phyloP scores from a whole-genome alignment of 2,113 vertebrate species.

The Gnathonemus longibarbis region DNA sequence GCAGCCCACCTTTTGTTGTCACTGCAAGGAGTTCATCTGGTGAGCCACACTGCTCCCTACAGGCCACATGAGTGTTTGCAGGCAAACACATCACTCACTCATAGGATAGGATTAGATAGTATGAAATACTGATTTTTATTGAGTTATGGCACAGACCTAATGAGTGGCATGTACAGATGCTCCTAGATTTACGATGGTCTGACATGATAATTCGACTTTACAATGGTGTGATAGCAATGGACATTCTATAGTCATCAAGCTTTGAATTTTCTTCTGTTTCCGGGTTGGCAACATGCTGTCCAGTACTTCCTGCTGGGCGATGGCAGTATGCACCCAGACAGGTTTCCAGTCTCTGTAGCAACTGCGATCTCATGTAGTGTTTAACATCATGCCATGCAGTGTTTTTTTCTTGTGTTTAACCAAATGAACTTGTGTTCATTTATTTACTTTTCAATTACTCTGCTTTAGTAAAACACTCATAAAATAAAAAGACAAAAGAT shows the following conservation, averaged over 20 bases:
- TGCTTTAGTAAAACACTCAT: neutral
- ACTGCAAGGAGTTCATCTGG: constrained; percentile 97
- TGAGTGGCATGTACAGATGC: neutral
- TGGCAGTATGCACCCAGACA: neutral
- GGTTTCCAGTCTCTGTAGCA: neutral
- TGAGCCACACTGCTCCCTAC: constrained; percentile 43
- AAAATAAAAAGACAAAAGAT: neutral
- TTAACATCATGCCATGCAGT: neutral
- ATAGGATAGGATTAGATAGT: neutral
- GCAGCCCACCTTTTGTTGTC: constrained; percentile 94
- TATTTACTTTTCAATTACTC: neutral
- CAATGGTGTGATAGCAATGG: neutral
- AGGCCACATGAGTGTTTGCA: neutral
- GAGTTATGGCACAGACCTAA: neutral
- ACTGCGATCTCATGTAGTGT: neutral
- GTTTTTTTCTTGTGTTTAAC: neutral
- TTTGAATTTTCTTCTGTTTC: neutral
- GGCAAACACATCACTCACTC: neutral
- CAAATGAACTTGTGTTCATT: neutral
- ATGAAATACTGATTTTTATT: neutral
- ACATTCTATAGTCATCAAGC: neutral
- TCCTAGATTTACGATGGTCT: neutral
- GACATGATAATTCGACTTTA: neutral
- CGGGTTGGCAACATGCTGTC: neutral
- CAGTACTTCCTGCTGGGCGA: neutral